phyloP scores from a whole-genome alignment of 64 coral and sea anemone species.

The Pocillopora damicornis region DNA sequence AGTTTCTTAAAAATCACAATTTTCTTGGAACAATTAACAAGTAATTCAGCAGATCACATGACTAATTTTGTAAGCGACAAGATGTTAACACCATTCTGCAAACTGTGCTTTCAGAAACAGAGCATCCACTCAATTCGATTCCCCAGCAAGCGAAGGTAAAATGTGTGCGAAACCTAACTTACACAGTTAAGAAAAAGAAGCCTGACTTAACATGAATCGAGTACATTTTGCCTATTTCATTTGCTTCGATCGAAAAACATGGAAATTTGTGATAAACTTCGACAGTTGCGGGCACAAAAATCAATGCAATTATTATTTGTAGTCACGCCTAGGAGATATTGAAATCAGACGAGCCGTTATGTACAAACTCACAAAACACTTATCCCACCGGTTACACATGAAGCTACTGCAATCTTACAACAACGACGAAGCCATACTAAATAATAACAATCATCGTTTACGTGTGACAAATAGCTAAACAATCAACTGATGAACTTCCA shows the following conservation, averaged over 20 bases:
- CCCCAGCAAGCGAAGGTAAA: not conserved
- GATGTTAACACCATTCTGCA: too few relatives aligned
- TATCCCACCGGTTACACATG: not conserved
- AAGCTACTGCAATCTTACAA: not conserved
- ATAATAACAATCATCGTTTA: not conserved
- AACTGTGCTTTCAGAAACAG: too few relatives aligned
- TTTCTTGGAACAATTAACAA: too few relatives aligned
- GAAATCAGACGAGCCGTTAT: slow-evolving; percentile 14
- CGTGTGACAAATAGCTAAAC: not conserved
- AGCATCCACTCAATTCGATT: too few relatives aligned
- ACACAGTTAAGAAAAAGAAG: not conserved
- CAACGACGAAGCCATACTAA: not conserved
- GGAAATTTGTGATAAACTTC: not conserved
- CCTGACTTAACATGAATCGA: not conserved
- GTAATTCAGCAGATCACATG: too few relatives aligned
- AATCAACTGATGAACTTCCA: not conserved
- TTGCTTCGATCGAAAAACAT: not conserved
- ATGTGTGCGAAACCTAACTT: not conserved
- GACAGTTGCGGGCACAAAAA: not conserved
- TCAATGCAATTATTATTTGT: not conserved
- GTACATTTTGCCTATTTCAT: not conserved
- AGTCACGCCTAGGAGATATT: slow-evolving; percentile 34
- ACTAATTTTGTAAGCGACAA: too few relatives aligned
- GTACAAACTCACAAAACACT: not conserved
- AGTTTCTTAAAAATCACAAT: too few relatives aligned